Percentiles rank a stretch among this genome's conserved stretches.
Evolutionary conservation across 2,113 vertebrate species (phyloP).

Genomic region (Poeciliopsis retropinna): DNA sequence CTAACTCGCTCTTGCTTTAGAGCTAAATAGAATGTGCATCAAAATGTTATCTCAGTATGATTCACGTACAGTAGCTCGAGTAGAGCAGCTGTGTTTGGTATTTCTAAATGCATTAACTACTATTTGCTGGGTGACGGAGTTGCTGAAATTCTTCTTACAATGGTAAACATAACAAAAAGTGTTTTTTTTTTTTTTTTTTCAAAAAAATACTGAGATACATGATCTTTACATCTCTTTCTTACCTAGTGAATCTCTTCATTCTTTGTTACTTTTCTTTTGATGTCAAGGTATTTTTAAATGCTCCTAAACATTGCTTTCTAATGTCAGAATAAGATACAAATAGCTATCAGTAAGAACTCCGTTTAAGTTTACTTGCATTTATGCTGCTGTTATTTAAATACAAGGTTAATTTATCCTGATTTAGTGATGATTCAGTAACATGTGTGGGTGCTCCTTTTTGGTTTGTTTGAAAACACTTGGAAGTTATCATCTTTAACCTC

Average conservation of each 20-base stretch:
- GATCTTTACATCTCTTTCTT: conserved; percentile 33
- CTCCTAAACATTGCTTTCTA: conserved; percentile 28
- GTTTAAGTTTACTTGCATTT: conserved; percentile 14
- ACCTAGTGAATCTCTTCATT: conserved; percentile 3
- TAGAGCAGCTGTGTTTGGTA: conserved; percentile 42
- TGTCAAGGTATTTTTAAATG: conserved; percentile 17
- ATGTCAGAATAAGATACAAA: conserved; percentile 26
- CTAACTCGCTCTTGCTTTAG: conserved; percentile 48
- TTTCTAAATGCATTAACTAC: conserved; percentile 43
- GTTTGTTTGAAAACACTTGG: conserved; percentile 57
- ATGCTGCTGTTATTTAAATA: conserved; percentile 26
- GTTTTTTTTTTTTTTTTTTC: too few species aligned
- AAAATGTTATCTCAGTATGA: conserved; percentile 40
- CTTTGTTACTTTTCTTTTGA: neutral
- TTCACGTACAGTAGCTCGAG: conserved; percentile 28
- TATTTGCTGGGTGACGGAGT: conserved; percentile 48
- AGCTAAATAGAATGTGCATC: conserved; percentile 60
- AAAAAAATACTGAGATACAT: conserved; percentile 5
- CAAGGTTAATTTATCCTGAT: conserved; percentile 17
- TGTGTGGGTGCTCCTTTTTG: conserved; percentile 36
- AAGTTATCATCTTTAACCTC: conserved; percentile 19
- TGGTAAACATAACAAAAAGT: neutral
- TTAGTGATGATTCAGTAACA: conserved; percentile 31
- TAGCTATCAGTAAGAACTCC: conserved; percentile 17
- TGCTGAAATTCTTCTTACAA: conserved; percentile 35